These are phyloP conservation scores for Sarcophaga rosellei DNA, from an alignment of 2,888 invertebrate genomes.

Conservation along the genomic window DNA sequence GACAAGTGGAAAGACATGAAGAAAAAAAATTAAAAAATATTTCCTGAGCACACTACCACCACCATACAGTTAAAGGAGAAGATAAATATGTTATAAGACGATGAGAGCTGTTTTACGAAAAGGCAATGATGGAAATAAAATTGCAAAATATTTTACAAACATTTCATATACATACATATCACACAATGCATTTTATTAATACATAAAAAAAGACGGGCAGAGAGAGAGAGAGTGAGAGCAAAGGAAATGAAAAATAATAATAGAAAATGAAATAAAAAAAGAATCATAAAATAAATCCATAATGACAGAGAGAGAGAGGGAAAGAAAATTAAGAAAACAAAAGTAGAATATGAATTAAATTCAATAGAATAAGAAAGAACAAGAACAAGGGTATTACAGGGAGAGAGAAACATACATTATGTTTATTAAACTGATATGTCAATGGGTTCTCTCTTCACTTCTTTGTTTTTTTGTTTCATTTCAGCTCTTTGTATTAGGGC, in stretches of 20 bases:
- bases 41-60: not conserved
- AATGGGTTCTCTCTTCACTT: slow-evolving; percentile 38
- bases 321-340: not conserved
- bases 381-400: not conserved
- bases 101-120: not conserved
- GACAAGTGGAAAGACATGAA: not conserved
- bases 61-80: slow-evolving; percentile 31
- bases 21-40: slow-evolving; percentile 5
- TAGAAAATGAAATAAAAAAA: no score
- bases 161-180: slow-evolving; percentile 19
- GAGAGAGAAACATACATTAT: slow-evolving; percentile 9
- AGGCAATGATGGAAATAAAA: slow-evolving; percentile 23
- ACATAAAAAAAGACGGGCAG: not conserved
- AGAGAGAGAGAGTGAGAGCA: not conserved
- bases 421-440: slow-evolving; percentile 55
- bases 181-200: slow-evolving; percentile 47
- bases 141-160: slow-evolving; percentile 52
- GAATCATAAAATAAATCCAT: slow-evolving; percentile 21
- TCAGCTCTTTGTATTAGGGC: not conserved
- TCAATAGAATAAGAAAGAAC: not conserved
- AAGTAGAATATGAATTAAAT: not conserved
- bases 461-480: not conserved
- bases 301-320: not conserved
- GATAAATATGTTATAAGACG: not conserved
- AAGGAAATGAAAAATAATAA: not conserved